These are phyloP conservation scores for Knipowitschia caucasica DNA, from an alignment of 2,797 vertebrate species.

Conservation along the genomic window DNA sequence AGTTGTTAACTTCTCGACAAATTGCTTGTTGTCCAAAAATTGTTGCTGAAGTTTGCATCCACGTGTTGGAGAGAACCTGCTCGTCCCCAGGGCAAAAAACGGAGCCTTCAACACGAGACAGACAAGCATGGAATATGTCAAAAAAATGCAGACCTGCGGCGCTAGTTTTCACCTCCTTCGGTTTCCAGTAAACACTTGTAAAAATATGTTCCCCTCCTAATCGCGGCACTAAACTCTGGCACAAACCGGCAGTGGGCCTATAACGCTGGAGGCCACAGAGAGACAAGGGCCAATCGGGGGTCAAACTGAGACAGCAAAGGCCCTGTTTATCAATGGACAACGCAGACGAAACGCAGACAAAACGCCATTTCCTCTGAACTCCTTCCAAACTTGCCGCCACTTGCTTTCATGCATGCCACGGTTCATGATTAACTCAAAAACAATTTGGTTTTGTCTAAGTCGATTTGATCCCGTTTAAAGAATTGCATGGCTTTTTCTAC, in stretches of 20 bases:
- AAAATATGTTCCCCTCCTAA: constrained; percentile 5
- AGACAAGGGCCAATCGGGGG: constrained; percentile 65
- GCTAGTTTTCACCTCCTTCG: constrained; percentile 15
- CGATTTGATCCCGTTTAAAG: constrained; percentile 33
- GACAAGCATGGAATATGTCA: constrained; percentile 3
- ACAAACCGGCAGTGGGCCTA: constrained; percentile 22
- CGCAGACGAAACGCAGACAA: constrained; percentile 42
- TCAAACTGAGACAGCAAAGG: constrained; percentile 52
- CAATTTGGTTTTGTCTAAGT: constrained; percentile 38
- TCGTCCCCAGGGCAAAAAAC: constrained; percentile 5
- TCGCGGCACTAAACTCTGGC: neutral
- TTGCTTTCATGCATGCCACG: constrained; percentile 32
- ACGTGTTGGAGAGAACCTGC: neutral
- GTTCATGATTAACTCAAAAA: constrained; percentile 50
- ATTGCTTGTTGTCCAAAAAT: neutral
- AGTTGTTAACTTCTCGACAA: too few relatives aligned
- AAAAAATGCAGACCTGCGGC: constrained; percentile 22
- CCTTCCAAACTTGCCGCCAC: constrained; percentile 41
- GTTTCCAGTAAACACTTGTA: constrained; percentile 20
- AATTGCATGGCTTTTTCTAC: constrained; percentile 33
- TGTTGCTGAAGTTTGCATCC: neutral
- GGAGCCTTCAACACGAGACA: constrained; percentile 22
- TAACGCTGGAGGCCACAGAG: constrained; percentile 41
- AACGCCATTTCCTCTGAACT: constrained; percentile 49
- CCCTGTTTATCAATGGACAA: constrained; percentile 54